Evolutionary conservation across 2,888 invertebrate species (phyloP), one percentile per base, ranked within the genome.

Genomic region (Tigriopus californicus): DNA sequence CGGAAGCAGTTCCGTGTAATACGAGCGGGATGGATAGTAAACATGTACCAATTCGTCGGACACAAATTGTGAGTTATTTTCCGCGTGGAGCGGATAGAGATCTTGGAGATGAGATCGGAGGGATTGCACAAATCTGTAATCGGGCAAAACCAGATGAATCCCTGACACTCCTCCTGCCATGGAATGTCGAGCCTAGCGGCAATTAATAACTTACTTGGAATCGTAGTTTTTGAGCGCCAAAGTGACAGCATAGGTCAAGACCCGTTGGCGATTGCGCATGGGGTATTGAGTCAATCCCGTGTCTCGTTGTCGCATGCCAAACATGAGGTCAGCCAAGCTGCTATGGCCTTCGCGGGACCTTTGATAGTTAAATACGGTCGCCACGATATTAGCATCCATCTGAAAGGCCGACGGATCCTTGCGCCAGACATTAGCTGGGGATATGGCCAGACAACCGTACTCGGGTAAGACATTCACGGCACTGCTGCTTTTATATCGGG

Each of bases 381-480:
- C 80, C 62, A 89, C 76, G 63, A 90, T 79, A 68, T 85, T 83
- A 12, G 80, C 76, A 70, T 91, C 90, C 63, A 81, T 76, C 57
- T 82, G 79, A 70, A 87, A 91, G 47, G 80, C 76, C 66, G 84
- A 81, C 40, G 81, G 74, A 70, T 85, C 85, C 69, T 87, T 83
- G 65, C 83, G 81, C 95, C 95, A 95, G 61, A 95, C 77, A 74
- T 89, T 91, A 6, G 90, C 91, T 0, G 94, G 95, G 1, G 94
- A 94, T 10, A 95, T 73, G 44, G 90, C 74, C 25, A 95, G 76
- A 71, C 95, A 95, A 70, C 82, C 85, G 70, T 89, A 94, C 70
- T 92, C 86, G 0, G 95, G 94, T 63, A 95, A 75, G 48, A 70
- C 62, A 13, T 61, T 59, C 61, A 41, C 59, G 53, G 58, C 60